Percentiles rank a stretch among this genome's conserved stretches.
Evolutionary conservation across 2,113 vertebrate genomes (phyloP).

Genomic region (Pungitius pungitius): DNA sequence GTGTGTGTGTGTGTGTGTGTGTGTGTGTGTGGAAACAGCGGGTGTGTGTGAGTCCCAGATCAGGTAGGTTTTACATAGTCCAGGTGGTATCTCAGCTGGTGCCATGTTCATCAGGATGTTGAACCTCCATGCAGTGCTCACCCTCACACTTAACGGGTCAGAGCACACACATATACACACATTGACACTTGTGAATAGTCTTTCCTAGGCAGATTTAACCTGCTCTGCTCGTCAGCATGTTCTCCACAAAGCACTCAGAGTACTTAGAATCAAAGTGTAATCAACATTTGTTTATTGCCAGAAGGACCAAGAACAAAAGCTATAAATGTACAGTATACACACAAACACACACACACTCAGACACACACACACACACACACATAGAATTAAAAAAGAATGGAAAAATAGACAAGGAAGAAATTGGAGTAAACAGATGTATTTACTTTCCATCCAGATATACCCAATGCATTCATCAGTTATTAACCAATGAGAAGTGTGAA

Average conservation of each 20-base stretch:
- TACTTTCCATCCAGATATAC: conserved; percentile 10
- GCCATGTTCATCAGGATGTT: conserved; percentile 59
- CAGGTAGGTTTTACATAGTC: conserved; percentile 22
- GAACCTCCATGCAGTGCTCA: conserved; percentile 33
- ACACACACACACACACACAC: not conserved
- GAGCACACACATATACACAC: conserved; percentile 16
- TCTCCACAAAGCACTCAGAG: not conserved
- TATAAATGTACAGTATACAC: not conserved
- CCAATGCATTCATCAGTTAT: not conserved
- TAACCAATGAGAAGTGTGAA: not conserved
- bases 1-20: conserved; percentile 12
- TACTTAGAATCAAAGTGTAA: not conserved
- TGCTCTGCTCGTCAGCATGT: conserved; percentile 17
- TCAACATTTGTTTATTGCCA: not conserved
- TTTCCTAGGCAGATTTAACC: conserved; percentile 18
- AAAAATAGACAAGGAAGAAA: not conserved
- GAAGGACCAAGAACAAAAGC: not conserved
- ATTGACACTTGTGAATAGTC: not conserved
- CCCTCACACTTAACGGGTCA: conserved; percentile 46
- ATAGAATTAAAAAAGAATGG: not conserved
- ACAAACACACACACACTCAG: not conserved
- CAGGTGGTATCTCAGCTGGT: conserved; percentile 66
- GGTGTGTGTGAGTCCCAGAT: conserved; percentile 15
- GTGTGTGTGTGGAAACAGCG: not conserved
- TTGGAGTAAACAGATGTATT: conserved; percentile 15